Conservation (phyloP, 2,888 invertebrate species). For the Helobdella robusta region DNA sequence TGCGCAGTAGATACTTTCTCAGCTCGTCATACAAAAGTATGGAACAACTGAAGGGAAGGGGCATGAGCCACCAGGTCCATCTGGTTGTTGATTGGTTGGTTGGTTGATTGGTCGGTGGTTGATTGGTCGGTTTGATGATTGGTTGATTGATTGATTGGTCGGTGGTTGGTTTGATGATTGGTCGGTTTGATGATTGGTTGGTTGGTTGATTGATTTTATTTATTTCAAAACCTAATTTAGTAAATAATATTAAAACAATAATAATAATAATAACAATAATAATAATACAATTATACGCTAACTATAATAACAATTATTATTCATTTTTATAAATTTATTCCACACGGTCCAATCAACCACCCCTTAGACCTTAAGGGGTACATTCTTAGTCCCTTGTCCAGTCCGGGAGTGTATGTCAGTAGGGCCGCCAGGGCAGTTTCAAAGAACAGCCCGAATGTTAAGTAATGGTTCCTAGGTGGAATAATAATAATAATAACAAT, state of each 20-base stretch:
- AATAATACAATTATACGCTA: too few species aligned
- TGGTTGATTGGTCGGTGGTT: too few species aligned
- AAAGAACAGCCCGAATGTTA: slow-evolving; percentile 51
- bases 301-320: background rate
- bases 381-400: slow-evolving; percentile 50
- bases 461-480: slow-evolving; percentile 48
- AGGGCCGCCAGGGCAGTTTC: slow-evolving; percentile 50
- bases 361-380: slow-evolving; percentile 48
- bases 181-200: too few species aligned
- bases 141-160: too few species aligned
- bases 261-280: too few species aligned
- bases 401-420: slow-evolving; percentile 49
- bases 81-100: too few species aligned
- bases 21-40: slow-evolving; percentile 27
- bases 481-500: too few species aligned
- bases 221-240: too few species aligned
- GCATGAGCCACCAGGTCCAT: slow-evolving; percentile 29
- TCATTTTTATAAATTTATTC: background rate
- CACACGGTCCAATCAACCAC: background rate
- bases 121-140: too few species aligned
- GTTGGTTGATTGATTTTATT: too few species aligned
- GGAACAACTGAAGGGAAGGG: slow-evolving; percentile 23
- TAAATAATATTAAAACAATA: too few species aligned
- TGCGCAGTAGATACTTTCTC: slow-evolving; percentile 24
- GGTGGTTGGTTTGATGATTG: too few species aligned